phyloP scores from a whole-genome alignment of 2,797 vertebrate species.

The Columba guinea region DNA sequence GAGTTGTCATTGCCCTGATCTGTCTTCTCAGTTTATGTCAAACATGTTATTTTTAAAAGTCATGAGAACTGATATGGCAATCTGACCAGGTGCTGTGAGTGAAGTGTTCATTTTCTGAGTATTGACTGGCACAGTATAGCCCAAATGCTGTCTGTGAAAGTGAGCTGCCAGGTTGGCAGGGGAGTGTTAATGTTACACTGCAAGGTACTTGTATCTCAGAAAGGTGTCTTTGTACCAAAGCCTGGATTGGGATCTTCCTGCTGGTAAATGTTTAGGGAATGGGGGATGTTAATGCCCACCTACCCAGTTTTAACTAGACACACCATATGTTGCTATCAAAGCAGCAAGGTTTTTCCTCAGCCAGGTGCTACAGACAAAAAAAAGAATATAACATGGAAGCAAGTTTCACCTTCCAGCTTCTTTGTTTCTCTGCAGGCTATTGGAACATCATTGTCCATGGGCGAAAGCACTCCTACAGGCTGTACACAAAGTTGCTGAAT shows the following conservation, averaged over 20 bases:
- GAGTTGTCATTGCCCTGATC: background rate
- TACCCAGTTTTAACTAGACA: background rate
- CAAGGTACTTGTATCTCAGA: background rate
- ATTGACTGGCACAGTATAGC: background rate
- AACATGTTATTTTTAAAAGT: background rate
- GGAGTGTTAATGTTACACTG: background rate
- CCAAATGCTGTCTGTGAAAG: background rate
- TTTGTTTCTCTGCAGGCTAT: slow-evolving; percentile 81
- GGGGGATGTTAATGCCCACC: background rate
- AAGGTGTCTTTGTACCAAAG: background rate
- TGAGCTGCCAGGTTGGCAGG: background rate
- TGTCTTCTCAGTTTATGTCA: background rate
- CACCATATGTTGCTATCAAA: background rate
- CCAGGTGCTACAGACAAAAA: background rate
- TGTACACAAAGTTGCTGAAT: slow-evolving; percentile 91
- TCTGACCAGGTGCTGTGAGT: background rate
- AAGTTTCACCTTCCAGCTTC: background rate
- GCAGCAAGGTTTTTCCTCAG: background rate
- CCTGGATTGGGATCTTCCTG: background rate
- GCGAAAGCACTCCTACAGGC: slow-evolving; percentile 90
- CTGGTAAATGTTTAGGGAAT: background rate
- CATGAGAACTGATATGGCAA: background rate
- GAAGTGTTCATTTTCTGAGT: background rate
- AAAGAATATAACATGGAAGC: background rate
- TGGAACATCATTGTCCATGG: slow-evolving; percentile 92